Percentiles rank a stretch among this genome's conserved stretches.
Conservation (phyloP, 2,888 invertebrate genomes). For the Microplitis manilae region DNA sequence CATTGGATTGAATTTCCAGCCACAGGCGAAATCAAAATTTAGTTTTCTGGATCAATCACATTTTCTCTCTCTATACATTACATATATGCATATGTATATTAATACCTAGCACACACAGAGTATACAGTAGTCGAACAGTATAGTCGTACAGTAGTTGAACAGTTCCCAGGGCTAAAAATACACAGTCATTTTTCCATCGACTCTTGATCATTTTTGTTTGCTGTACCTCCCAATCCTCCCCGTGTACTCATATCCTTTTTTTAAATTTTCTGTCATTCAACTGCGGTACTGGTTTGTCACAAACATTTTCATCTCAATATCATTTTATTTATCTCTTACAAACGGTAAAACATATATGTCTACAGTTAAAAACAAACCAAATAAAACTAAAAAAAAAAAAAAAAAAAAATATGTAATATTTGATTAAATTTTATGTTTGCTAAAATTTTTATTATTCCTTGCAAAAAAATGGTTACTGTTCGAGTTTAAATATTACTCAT, state of each 20-base stretch:
- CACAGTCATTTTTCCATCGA: constrained; percentile 22
- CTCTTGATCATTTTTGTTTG: constrained; percentile 29
- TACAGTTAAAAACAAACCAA: not conserved
- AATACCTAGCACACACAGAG: not conserved
- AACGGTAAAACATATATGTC: not conserved
- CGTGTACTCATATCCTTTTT: not conserved
- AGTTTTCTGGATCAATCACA: constrained; percentile 36
- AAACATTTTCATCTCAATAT: constrained; percentile 22
- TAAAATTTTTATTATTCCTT: not conserved
- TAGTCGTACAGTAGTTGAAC: not conserved
- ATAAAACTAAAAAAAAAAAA: not conserved
- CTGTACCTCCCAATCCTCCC: not conserved
- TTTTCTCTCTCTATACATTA: not conserved
- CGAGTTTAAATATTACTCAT: too few species aligned
- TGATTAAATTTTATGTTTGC: not conserved
- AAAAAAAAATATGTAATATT: not conserved
- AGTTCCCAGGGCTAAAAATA: constrained; percentile 1
- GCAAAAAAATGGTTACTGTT: too few species aligned
- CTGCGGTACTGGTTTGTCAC: not conserved
- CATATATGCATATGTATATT: constrained; percentile 3
- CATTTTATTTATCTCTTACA: not conserved
- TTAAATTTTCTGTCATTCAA: not conserved
- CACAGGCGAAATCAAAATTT: constrained; percentile 15
- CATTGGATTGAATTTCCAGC: constrained; percentile 31
- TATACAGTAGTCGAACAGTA: not conserved